phyloP scores from a whole-genome alignment of 2,797 vertebrate genomes.

The Acanthurus lineatus region DNA sequence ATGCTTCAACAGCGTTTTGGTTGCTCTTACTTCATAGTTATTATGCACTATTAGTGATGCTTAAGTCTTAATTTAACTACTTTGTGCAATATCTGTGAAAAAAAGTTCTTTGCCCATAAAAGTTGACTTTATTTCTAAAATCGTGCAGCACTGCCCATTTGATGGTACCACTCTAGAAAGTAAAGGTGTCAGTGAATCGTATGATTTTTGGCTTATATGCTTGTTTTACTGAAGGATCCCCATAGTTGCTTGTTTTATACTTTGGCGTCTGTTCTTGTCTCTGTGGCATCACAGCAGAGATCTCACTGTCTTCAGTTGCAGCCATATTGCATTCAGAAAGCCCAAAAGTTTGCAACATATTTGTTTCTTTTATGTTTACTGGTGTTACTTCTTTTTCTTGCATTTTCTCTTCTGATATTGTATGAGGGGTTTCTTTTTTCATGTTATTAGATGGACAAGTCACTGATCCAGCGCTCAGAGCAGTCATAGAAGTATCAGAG shows the following conservation, averaged over 20 bases:
- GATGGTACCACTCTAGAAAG: constrained; percentile 67
- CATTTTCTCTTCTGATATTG: background rate
- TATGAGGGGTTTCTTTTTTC: background rate
- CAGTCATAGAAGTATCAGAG: constrained; percentile 2
- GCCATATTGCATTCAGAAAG: constrained; percentile 19
- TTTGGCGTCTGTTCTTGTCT: constrained; percentile 77
- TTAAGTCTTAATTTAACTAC: background rate
- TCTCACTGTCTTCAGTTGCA: constrained; percentile 28
- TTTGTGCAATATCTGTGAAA: background rate
- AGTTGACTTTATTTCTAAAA: background rate
- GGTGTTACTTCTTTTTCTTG: constrained; percentile 4
- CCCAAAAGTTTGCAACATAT: background rate
- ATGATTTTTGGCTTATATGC: constrained; percentile 89
- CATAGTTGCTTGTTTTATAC: constrained; percentile 91
- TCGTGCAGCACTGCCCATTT: background rate
- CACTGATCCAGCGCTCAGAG: background rate
- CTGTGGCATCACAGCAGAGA: background rate
- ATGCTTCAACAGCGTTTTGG: too few relatives aligned
- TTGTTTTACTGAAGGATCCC: constrained; percentile 85
- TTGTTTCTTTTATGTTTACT: constrained; percentile 5
- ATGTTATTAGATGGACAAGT: background rate
- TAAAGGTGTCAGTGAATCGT: constrained; percentile 88
- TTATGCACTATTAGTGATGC: too few relatives aligned
- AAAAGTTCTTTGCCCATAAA: background rate
- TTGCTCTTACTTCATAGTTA: too few relatives aligned